Conservation (phyloP, 2,888 invertebrate genomes). For the Drosophila tanythrix region DNA sequence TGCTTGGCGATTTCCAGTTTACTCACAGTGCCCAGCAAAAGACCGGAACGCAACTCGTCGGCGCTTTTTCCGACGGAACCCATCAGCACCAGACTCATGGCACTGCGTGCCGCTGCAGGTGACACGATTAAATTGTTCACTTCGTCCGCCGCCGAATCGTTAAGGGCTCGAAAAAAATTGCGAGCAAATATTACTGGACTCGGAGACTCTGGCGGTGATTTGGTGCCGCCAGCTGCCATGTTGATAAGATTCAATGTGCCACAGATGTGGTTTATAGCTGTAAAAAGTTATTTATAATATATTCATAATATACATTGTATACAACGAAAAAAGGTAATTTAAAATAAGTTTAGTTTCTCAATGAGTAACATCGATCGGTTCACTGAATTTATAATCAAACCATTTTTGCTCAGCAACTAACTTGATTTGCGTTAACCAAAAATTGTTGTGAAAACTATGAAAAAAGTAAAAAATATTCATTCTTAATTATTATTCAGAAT, state of each 20-base stretch:
- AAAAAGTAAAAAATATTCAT: neutral
- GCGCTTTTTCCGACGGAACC: conserved; percentile 87
- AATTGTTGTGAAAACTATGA: too few relatives aligned
- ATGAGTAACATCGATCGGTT: neutral
- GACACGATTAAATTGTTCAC: conserved; percentile 48
- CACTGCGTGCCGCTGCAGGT: conserved; percentile 87
- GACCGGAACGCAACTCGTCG: conserved; percentile 51
- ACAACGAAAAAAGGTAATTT: neutral
- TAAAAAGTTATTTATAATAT: neutral
- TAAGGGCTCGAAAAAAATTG: conserved; percentile 57
- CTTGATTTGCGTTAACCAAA: neutral
- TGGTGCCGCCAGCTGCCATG: conserved; percentile 53
- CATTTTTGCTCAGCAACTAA: neutral
- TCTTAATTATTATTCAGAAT: neutral
- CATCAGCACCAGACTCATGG: conserved; percentile 89
- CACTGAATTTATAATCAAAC: neutral
- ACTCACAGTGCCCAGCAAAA: conserved; percentile 51
- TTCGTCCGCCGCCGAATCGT: conserved; percentile 9
- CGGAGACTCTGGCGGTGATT: conserved; percentile 29
- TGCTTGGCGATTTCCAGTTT: conserved; percentile 56
- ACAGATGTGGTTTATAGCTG: neutral
- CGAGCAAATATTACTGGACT: conserved; percentile 53
- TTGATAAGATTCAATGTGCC: conserved; percentile 9
- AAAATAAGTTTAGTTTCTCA: neutral
- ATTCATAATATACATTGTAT: neutral